Base-by-base conservation (phyloP, 1,140 invertebrate genomes). In the Trypoxylus dichotomus region DNA sequence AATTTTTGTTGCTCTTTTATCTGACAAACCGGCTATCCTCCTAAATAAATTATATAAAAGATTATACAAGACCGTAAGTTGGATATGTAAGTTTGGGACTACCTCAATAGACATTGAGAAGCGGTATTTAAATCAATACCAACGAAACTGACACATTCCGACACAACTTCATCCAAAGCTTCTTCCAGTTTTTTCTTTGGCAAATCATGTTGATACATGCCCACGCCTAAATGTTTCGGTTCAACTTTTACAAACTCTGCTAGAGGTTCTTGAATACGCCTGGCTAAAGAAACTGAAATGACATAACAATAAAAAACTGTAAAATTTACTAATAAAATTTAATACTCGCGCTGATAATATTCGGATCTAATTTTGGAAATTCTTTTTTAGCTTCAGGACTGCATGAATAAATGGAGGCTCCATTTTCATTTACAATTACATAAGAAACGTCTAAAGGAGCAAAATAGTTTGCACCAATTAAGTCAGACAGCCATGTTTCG, bases 121-220 rank as follows among this genome's bases (percentile, higher is more conserved):
- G 94, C 92, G 0, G 93, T 94, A 85, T 98, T 98, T 0, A 97
- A 84, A 85, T 98, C 95, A 0, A 96, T 95, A 1, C 96, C 96
- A 0, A 97, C 95, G 86, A 96, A 96, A 87, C 95, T 97, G 5
- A 97, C 96, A 84, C 95, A 94, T 84, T 97, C 94, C 10, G 90
- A 90, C 1, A 93, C 91, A 0, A 92, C 88, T 80, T 93, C 92
- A 80, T 95, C 92, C 11, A 98, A 86, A 0, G 93, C 91, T 21
- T 89, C 87, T 21, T 91, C 91, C 1, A 98, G 84, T 82, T 92
- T 90, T 83, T 92, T 94, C 77, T 94, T 92, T 1, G 93, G 90
- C 11, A 97, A 88, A 85, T 98, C 96, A 84, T 97, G 96, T 86
- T 98, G 94, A 84, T 98, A 98, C 91, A 97, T 94, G 43, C 96